Conservation (phyloP, 2,113 vertebrate species). For the Daboia siamensis region DNA sequence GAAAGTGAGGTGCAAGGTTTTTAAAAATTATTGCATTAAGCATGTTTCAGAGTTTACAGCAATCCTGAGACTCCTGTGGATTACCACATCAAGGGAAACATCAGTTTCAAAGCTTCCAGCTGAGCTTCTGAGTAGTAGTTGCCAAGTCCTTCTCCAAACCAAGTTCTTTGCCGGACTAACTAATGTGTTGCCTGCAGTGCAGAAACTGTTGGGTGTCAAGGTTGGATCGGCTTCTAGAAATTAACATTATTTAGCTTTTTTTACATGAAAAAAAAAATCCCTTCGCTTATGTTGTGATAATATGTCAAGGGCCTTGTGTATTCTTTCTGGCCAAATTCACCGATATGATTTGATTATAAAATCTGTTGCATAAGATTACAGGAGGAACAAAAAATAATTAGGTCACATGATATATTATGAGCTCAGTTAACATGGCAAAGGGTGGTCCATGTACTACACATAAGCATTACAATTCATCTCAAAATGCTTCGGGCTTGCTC, state of each 20-base stretch:
- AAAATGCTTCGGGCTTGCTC: constrained; percentile 25
- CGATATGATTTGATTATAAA: background rate
- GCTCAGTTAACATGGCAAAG: constrained; percentile 31
- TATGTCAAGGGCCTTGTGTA: background rate
- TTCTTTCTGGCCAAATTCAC: constrained; percentile 16
- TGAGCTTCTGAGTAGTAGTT: constrained; percentile 40
- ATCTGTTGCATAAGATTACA: background rate
- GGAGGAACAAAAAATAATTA: constrained; percentile 18
- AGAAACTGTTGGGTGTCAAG: constrained; percentile 43
- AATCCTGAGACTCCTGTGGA: constrained; percentile 50
- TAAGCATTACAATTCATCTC: constrained; percentile 39
- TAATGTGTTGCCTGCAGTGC: constrained; percentile 62
- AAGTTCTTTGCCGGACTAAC: constrained; percentile 45
- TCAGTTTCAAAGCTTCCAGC: constrained; percentile 57
- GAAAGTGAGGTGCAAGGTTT: background rate
- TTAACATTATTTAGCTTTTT: constrained; percentile 57
- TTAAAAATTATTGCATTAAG: background rate
- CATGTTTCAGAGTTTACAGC: constrained; percentile 38
- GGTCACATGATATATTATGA: background rate
- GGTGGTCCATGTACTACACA: constrained; percentile 30
- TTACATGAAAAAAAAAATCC: constrained; percentile 40
- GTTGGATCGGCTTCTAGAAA: constrained; percentile 55
- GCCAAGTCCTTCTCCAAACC: constrained; percentile 56
- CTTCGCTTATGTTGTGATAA: constrained; percentile 23
- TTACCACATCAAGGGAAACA: constrained; percentile 53